These are phyloP conservation scores for Margarornis squamiger DNA, from an alignment of 2,797 vertebrate species.

Conservation along the genomic window DNA sequence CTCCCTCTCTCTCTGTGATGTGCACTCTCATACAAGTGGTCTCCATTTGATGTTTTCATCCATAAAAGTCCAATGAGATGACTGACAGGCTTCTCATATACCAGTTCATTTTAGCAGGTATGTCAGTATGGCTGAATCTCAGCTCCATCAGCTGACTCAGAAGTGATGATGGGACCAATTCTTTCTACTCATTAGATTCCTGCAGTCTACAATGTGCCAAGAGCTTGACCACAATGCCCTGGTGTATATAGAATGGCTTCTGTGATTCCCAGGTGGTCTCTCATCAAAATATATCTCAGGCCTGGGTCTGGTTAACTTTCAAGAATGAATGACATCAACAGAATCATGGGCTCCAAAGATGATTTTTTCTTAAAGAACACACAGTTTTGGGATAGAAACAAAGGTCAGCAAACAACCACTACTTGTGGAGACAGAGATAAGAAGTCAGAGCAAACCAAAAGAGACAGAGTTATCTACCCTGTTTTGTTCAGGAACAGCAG, in stretches of 20 bases:
- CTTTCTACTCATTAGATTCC: conserved; percentile 22
- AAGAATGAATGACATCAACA: neutral
- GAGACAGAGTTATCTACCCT: neutral
- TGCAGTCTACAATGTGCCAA: neutral
- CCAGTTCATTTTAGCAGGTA: neutral
- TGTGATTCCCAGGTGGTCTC: conserved; percentile 39
- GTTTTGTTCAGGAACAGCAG: neutral
- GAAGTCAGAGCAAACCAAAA: neutral
- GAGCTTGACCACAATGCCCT: neutral
- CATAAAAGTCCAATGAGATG: accelerated
- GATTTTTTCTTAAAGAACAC: neutral
- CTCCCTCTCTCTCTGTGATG: neutral
- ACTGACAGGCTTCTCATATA: neutral
- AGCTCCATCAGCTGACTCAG: neutral
- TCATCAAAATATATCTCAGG: neutral
- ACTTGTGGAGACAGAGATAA: neutral
- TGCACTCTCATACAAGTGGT: accelerated
- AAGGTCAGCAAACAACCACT: neutral
- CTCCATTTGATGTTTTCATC: neutral
- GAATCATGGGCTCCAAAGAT: neutral
- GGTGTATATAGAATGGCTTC: neutral
- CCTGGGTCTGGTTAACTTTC: neutral
- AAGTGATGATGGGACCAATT: neutral
- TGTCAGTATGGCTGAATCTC: neutral
- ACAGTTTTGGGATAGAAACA: neutral